Conservation (phyloP, 2,113 vertebrate genomes). For the Piaya cayana region DNA sequence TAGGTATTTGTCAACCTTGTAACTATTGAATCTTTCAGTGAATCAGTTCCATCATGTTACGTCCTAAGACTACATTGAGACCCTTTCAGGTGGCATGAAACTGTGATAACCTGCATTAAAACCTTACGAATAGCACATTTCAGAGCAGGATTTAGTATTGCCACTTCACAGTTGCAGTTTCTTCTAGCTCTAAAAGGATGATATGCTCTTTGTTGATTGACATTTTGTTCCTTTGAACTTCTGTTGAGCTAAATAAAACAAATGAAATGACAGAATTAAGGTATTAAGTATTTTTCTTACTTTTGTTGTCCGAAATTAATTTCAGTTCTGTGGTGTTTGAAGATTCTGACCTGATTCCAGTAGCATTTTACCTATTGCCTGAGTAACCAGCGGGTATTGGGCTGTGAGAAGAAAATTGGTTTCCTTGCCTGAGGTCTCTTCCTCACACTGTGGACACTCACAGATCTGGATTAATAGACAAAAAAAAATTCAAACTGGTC, state of each 20-base stretch:
- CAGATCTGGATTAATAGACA: background rate
- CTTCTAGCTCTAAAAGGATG: background rate
- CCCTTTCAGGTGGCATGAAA: background rate
- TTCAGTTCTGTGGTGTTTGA: background rate
- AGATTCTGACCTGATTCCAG: background rate
- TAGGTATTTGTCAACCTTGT: background rate
- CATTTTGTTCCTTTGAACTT: background rate
- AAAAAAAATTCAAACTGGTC: background rate
- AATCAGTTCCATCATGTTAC: background rate
- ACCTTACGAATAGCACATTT: background rate
- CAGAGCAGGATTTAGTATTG: background rate
- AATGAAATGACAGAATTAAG: background rate
- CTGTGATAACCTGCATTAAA: background rate
- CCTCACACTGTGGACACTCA: background rate
- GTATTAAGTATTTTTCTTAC: background rate
- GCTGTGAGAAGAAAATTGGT: background rate
- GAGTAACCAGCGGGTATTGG: background rate
- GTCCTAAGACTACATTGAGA: background rate
- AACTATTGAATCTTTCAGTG: background rate
- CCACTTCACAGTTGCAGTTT: background rate
- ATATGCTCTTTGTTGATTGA: background rate
- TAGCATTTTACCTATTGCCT: background rate
- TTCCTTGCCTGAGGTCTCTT: background rate
- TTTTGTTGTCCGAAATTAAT: background rate
- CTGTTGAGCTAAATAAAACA: background rate